These are phyloP conservation scores for Julus scanicus DNA, from an alignment of 2,888 invertebrate species.

Conservation along the genomic window DNA sequence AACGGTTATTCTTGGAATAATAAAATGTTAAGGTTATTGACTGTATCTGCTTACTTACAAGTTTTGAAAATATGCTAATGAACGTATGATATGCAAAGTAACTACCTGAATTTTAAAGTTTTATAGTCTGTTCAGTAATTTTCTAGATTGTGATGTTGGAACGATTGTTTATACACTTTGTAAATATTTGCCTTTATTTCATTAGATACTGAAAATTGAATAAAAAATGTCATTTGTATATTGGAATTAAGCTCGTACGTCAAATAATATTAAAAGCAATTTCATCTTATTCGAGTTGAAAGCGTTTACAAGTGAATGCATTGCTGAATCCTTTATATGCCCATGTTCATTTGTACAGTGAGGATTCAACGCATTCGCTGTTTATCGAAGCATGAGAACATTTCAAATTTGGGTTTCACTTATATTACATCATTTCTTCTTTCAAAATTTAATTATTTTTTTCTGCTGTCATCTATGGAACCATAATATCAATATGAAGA, in stretches of 20 bases:
- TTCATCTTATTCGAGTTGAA: background rate
- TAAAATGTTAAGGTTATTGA: no score
- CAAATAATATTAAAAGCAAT: slow-evolving; percentile 43
- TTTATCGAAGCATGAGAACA: slow-evolving; percentile 10
- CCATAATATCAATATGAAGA: background rate
- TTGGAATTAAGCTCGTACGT: slow-evolving; percentile 6
- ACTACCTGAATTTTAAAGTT: no score
- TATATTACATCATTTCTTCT: background rate
- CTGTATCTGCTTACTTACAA: no score
- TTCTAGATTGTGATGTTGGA: background rate
- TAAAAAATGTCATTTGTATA: slow-evolving; percentile 28
- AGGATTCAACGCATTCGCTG: background rate
- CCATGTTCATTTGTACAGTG: background rate
- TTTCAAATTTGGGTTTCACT: slow-evolving; percentile 2
- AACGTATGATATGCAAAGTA: no score
- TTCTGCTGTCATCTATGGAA: background rate
- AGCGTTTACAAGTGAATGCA: slow-evolving; percentile 15
- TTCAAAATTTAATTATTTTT: slow-evolving; percentile 4
- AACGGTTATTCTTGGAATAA: no score
- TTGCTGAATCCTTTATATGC: slow-evolving; percentile 11
- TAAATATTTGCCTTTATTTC: slow-evolving; percentile 4
- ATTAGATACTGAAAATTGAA: background rate
- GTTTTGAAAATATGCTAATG: no score
- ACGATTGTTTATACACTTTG: background rate
- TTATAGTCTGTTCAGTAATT: no score